phyloP scores from a whole-genome alignment of 2,113 vertebrate species.

The Speoplatyrhinus poulsoni region DNA sequence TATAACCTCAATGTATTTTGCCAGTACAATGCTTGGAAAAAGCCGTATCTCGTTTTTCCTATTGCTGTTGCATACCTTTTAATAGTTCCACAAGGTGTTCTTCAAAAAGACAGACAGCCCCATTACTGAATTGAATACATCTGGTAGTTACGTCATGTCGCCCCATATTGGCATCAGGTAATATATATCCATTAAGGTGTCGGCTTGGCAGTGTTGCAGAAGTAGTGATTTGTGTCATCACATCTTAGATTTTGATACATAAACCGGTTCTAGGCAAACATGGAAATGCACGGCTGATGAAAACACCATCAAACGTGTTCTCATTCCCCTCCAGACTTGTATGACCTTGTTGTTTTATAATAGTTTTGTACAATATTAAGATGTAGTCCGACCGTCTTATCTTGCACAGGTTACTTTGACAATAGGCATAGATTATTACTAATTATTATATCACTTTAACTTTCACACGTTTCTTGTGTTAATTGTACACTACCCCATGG shows the following conservation, averaged over 20 bases:
- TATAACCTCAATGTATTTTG: too few species aligned
- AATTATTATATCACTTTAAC: too few species aligned
- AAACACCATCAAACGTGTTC: too few species aligned
- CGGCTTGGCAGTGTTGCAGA: slow-evolving; percentile 8
- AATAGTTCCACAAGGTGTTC: neutral
- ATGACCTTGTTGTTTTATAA: neutral
- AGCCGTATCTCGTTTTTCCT: neutral
- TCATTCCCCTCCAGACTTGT: neutral
- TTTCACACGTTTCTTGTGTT: too few species aligned
- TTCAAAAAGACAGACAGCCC: slow-evolving; percentile 18
- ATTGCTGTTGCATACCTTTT: neutral
- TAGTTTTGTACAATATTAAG: too few species aligned
- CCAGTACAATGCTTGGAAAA: too few species aligned
- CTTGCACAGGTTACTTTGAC: too few species aligned
- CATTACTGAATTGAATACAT: slow-evolving; percentile 28
- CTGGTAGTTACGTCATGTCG: slow-evolving; percentile 10
- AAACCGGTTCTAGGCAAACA: neutral
- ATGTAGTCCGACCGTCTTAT: too few species aligned
- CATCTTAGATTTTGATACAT: slow-evolving; percentile 32
- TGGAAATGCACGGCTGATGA: too few species aligned
- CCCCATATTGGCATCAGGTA: slow-evolving; percentile 12
- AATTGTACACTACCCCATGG: too few species aligned
- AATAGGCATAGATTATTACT: too few species aligned
- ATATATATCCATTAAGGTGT: slow-evolving; percentile 29
- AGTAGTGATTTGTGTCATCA: slow-evolving; percentile 23